Percentiles rank a stretch among this genome's conserved stretches.
Evolutionary conservation across 2,797 vertebrate genomes (phyloP).

Genomic region (Aratinga solstitialis): DNA sequence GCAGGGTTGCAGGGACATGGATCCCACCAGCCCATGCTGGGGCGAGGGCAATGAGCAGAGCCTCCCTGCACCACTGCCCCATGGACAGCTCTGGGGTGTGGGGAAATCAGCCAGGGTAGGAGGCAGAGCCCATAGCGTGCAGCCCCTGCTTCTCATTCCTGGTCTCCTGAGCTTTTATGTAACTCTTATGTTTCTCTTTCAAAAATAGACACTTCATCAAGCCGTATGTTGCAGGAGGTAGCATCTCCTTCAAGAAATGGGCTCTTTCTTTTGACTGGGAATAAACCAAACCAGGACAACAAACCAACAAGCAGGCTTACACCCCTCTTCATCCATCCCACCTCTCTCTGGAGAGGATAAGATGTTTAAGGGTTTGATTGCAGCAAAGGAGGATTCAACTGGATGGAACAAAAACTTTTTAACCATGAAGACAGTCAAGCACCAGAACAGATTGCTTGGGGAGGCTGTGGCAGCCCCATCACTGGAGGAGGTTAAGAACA

Average conservation of each 20-base stretch:
- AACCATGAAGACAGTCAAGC: background rate
- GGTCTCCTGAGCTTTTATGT: slow-evolving; percentile 6
- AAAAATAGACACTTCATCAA: slow-evolving; percentile 26
- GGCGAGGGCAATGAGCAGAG: background rate
- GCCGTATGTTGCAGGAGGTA: background rate
- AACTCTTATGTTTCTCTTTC: background rate
- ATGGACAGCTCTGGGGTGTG: background rate
- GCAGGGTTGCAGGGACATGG: background rate
- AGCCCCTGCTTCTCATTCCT: background rate
- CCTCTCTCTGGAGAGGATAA: background rate
- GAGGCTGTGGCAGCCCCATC: background rate
- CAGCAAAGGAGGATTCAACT: background rate
- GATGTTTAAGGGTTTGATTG: background rate
- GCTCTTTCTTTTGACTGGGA: background rate
- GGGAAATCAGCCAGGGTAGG: background rate
- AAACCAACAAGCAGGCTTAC: accelerated
- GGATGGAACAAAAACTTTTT: background rate
- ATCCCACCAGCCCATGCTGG: background rate
- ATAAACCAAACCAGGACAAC: background rate
- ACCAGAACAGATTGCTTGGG: background rate
- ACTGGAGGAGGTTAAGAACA: background rate
- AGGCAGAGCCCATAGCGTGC: background rate
- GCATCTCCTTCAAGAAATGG: background rate
- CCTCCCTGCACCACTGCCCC: background rate
- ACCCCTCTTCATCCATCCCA: background rate